Evolutionary conservation across 2,888 invertebrate genomes (phyloP), one percentile per base, ranked within the genome.

Genomic region (Drosophila recens): DNA sequence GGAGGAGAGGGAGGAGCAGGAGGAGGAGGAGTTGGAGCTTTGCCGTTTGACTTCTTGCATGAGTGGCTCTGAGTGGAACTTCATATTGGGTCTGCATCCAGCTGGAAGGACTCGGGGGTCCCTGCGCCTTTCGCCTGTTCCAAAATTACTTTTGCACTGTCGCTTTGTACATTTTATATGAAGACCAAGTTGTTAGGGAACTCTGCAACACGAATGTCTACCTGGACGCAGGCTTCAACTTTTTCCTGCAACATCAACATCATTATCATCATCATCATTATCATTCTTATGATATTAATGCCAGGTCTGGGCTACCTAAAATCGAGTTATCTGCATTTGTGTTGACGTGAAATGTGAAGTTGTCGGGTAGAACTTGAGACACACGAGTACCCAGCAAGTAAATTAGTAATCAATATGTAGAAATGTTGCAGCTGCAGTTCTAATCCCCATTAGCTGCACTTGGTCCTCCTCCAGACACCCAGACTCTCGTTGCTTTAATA

Each of bases 91-190:
- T 66, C 71, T 76, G 69, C 59, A 65, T 66, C 65, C 54, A 65
- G 46, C 73, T 61, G 66, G 40, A 30, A 57, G 59, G 51, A 54
- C 45, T 43, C 15, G 40, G 34, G 13, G 20, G 51, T 20, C 9
- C 38, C 46, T 42, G 9, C n/a, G 45, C 23, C 45, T 54, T 34
- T 20, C 30, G 56, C n/a, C 48, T 56, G 48, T 64, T 34, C 43
- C 52, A 54, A 80, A 82, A 81, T 77, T 75, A 73, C 79, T 75
- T 87, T 80, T 79, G 72, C 67, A 64, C 78, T 65, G 69, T 68
- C 56, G 75, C 84, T 84, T 89, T 84, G 84, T 89, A 89, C 79
- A 89, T 84, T 84, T 84, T 89, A 89, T 80, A 84, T 89, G 69
- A 89, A 45, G 64, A 33, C 51, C 36, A 79, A 72, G 72, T 80